Base-by-base conservation (phyloP, 2,797 vertebrate species). In the Hipposideros larvatus region DNA sequence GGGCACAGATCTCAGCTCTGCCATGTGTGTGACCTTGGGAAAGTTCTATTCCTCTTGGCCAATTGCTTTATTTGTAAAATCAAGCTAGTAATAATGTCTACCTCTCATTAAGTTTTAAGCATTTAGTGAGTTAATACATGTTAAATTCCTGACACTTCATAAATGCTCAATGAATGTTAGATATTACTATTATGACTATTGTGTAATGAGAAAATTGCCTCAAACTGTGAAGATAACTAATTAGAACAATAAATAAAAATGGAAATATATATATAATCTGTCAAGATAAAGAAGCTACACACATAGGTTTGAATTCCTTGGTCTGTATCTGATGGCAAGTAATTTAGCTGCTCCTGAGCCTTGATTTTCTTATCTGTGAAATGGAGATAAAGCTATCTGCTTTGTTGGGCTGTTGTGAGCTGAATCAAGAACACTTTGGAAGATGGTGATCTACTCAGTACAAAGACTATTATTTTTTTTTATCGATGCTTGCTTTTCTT, bases 401-500 rank as follows among this genome's bases (percentile, higher is more conserved):
- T 85, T 84, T 90, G 70, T 2, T 59, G 26, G 28, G 48, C 21
- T 55, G 11, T 31, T 97, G 51, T 53, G 57, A 96, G 24, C 5
- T 92, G 55, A 87, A 87, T 37, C 2, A 90, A 73, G 63, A 86
- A 53, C n/a, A 77, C 78, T 90, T 80, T 94, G 34, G 59, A 79
- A 83, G 78, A 84, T 43, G 15, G 28, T 92, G 53, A 13, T 57
- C 14, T 37, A 19, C 15, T 79, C 48, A 87, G 28, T 55, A 46
- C 3, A 55, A 91, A 66, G 31, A 34, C 7, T 55, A 91, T 94
- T 83, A 80, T 94, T 89, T 70, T 91, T 91, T 86, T 95, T 79
- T 87, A 83, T 71, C 94, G 34, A 46, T 87, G 51, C 90, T 91
- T 96, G 34, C 55, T 96, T 94, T 88, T 90, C 57, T 82, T 70